Conservation (phyloP, 2,113 vertebrate species). For the Pelmatolapia mariae region DNA sequence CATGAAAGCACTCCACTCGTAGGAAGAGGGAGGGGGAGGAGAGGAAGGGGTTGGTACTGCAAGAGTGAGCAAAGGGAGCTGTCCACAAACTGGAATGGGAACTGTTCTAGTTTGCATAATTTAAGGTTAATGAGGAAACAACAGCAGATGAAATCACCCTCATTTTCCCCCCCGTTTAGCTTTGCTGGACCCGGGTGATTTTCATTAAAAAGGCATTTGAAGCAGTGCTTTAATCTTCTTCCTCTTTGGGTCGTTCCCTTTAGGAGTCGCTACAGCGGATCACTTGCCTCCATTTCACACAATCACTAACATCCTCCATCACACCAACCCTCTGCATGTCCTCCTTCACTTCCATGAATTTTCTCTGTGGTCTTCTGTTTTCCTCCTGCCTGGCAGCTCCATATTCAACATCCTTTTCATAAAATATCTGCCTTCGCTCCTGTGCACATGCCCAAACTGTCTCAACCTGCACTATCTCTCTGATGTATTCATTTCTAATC, state of each 20-base stretch:
- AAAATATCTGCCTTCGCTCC: neutral
- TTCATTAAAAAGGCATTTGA: constrained; percentile 60
- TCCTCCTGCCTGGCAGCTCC: neutral
- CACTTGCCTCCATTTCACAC: neutral
- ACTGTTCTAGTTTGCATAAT: constrained; percentile 68
- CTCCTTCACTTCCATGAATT: neutral
- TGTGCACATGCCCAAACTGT: neutral
- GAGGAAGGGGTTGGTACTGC: neutral
- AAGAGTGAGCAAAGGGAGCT: neutral
- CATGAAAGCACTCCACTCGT: constrained; percentile 43
- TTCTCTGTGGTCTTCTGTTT: neutral
- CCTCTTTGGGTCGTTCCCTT: neutral
- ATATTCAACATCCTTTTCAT: neutral
- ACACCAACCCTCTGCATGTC: neutral
- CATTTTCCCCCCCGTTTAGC: constrained; percentile 13
- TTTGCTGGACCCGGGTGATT: constrained; percentile 11
- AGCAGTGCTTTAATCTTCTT: constrained; percentile 44
- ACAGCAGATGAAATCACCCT: constrained; percentile 48
- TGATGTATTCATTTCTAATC: neutral
- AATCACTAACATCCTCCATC: neutral
- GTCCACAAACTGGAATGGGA: constrained; percentile 49
- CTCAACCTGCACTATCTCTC: neutral
- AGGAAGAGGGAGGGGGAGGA: neutral
- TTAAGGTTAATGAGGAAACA: constrained; percentile 77
- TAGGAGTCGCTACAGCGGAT: neutral